Percentiles rank a stretch among this genome's conserved stretches.
These are phyloP conservation scores for Danio jaintianensis DNA, from an alignment of 2,797 vertebrate genomes.

Conservation along the genomic window DNA sequence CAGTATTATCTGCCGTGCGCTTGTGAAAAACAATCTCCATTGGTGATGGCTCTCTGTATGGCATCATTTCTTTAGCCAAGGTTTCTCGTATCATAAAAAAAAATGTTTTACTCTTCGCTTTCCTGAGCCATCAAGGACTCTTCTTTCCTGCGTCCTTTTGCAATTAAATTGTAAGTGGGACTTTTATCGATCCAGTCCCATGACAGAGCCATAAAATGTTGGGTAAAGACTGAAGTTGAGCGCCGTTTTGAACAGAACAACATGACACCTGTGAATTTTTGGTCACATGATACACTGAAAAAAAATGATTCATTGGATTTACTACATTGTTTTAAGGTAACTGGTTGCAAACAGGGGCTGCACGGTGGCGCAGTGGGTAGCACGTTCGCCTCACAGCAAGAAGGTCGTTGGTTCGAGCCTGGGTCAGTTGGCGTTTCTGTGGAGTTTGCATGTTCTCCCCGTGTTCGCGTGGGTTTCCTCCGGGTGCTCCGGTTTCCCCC, in stretches of 20 bases:
- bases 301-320: no score
- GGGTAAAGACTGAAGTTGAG: slow-evolving; percentile 1
- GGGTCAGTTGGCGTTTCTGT: no score
- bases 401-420: no score
- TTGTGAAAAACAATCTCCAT: slow-evolving; percentile 26
- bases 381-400: no score
- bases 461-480: no score
- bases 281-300: no score
- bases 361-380: no score
- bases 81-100: not conserved
- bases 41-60: slow-evolving; percentile 9
- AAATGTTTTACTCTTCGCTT: slow-evolving; percentile 39
- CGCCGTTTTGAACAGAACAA: not conserved
- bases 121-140: slow-evolving; percentile 36
- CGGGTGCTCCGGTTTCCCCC: no score
- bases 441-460: no score
- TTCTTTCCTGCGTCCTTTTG: slow-evolving; percentile 25
- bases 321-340: no score
- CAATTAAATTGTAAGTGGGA: slow-evolving; percentile 45
- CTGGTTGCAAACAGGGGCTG: no score
- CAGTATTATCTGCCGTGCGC: not conserved
- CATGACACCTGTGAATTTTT: not conserved
- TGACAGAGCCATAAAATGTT: slow-evolving; percentile 22
- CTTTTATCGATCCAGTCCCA: slow-evolving; percentile 46
- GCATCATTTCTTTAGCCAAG: slow-evolving; percentile 6